Evolutionary conservation across 2,888 invertebrate species (phyloP).

Genomic region (Plebejus argus): DNA sequence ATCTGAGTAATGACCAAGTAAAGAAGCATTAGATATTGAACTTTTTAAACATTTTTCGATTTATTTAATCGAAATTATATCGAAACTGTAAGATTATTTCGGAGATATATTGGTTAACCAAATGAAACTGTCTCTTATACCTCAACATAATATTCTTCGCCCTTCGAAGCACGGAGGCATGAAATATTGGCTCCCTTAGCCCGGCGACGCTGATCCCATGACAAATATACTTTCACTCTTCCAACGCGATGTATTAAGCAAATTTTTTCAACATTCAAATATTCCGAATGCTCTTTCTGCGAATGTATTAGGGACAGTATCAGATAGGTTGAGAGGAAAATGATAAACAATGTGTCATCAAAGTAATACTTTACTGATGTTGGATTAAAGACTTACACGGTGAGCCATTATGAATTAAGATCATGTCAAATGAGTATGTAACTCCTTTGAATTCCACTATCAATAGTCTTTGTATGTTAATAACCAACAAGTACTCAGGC

Average conservation of each 20-base stretch:
- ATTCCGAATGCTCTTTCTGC: background rate
- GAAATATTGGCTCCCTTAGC: constrained; percentile 58
- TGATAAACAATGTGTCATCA: background rate
- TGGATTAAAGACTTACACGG: too few relatives aligned
- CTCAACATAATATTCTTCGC: constrained; percentile 39
- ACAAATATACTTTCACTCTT: constrained; percentile 58
- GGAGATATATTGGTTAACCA: background rate
- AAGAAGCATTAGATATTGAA: too few relatives aligned
- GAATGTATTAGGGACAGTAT: background rate
- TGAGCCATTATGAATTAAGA: too few relatives aligned
- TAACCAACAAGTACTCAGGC: too few relatives aligned
- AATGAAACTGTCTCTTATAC: background rate
- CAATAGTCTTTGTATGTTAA: too few relatives aligned
- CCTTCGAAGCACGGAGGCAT: constrained; percentile 65
- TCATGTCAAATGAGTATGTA: too few relatives aligned
- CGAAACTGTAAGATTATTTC: too few relatives aligned
- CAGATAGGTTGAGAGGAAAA: background rate
- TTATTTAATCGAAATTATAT: too few relatives aligned
- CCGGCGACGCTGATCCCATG: constrained; percentile 58
- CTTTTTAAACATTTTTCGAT: too few relatives aligned
- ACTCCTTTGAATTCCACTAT: too few relatives aligned
- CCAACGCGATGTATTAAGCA: constrained; percentile 48
- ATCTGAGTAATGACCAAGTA: too few relatives aligned
- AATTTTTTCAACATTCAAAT: background rate
- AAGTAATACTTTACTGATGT: background rate